Conservation (phyloP, 2,797 vertebrate genomes). For the Sternotherus odoratus region DNA sequence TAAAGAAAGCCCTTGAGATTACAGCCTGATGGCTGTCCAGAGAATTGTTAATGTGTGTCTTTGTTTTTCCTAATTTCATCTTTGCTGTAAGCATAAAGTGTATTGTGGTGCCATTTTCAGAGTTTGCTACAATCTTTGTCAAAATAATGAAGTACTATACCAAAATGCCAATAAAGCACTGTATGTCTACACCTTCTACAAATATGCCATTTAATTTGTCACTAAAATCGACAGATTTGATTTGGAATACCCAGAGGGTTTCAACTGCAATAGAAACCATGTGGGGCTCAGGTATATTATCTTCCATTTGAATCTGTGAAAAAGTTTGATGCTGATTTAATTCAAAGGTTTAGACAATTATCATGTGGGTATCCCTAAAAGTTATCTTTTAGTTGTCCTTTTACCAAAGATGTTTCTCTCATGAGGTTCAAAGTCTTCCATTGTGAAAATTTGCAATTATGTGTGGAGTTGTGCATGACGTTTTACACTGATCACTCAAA, state of each 20-base stretch:
- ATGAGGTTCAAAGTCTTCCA: neutral
- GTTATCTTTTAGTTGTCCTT: neutral
- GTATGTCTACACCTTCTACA: fast-evolving
- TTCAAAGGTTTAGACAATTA: neutral
- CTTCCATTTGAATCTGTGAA: neutral
- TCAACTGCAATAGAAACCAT: neutral
- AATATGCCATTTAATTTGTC: neutral
- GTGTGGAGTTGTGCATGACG: neutral
- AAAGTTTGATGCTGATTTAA: neutral
- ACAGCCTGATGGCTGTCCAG: neutral
- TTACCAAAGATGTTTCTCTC: neutral
- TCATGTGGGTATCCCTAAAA: neutral
- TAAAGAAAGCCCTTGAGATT: neutral
- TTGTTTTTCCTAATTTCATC: neutral
- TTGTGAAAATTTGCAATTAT: neutral
- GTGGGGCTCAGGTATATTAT: neutral
- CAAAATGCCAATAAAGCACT: neutral
- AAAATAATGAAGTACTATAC: neutral
- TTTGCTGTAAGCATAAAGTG: neutral
- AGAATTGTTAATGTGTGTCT: neutral
- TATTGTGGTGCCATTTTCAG: neutral
- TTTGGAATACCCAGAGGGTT: neutral
- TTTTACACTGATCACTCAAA: neutral
- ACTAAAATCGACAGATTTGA: neutral
- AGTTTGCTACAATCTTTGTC: neutral